Percentiles rank a stretch among this genome's conserved stretches.
Conservation (phyloP, 2,797 vertebrate genomes). For the Pangasius larnaudii region DNA sequence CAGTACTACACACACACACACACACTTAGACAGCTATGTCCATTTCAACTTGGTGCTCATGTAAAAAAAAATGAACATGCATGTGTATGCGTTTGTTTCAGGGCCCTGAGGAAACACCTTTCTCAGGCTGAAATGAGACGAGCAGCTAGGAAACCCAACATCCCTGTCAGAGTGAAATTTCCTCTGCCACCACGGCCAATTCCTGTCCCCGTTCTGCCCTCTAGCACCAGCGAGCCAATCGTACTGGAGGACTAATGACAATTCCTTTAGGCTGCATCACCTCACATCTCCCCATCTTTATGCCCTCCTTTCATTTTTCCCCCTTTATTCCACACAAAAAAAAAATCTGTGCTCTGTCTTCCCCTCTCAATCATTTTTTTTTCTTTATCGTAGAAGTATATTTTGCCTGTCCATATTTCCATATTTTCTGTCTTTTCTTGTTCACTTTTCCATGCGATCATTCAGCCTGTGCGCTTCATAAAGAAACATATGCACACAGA, state of each 20-base stretch:
- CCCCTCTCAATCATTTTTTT: background rate
- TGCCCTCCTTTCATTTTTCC: slow-evolving; percentile 52
- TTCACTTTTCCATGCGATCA: slow-evolving; percentile 52
- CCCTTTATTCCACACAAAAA: slow-evolving; percentile 23
- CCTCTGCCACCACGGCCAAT: slow-evolving; percentile 77
- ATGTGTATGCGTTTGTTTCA: slow-evolving; percentile 56
- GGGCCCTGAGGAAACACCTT: slow-evolving; percentile 90
- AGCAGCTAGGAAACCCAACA: slow-evolving; percentile 88
- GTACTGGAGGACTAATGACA: slow-evolving; percentile 87
- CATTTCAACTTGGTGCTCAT: background rate
- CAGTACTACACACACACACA: background rate
- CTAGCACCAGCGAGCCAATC: slow-evolving; percentile 91
- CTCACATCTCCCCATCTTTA: slow-evolving; percentile 27
- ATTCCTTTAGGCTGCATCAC: slow-evolving; percentile 37
- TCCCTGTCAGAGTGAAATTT: slow-evolving; percentile 88
- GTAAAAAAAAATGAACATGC: background rate
- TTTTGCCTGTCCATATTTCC: slow-evolving; percentile 32
- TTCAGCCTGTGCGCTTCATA: slow-evolving; percentile 6
- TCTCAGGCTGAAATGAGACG: slow-evolving; percentile 90
- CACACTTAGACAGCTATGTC: background rate
- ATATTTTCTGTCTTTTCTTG: slow-evolving; percentile 59
- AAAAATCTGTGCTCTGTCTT: background rate
- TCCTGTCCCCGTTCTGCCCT: slow-evolving; percentile 78
- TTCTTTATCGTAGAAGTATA: background rate
- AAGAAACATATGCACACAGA: slow-evolving; percentile 39